phyloP scores from a whole-genome alignment of 1,140 invertebrate species.

The Drosophila busckii region DNA sequence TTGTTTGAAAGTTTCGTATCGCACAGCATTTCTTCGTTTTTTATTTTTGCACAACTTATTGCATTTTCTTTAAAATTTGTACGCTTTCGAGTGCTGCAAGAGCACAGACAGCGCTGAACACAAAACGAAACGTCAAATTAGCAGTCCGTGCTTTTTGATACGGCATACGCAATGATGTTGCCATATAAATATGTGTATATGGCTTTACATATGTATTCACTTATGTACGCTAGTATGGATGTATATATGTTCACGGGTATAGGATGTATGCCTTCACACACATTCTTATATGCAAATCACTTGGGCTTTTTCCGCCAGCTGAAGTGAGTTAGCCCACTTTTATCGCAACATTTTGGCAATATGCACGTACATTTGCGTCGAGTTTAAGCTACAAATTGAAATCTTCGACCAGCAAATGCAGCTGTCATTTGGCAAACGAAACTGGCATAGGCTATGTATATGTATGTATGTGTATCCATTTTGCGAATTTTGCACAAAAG shows the following conservation, averaged over 20 bases:
- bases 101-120: conserved; percentile 29
- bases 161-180: conserved; percentile 58
- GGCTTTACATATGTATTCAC: conserved; percentile 28
- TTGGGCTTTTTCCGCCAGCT: no score
- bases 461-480: conserved; percentile 20
- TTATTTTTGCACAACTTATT: conserved; percentile 19
- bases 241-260: conserved; percentile 18
- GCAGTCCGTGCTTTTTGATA: conserved; percentile 44
- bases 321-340: no score
- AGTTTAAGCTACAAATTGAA: no score
- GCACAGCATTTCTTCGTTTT: neutral
- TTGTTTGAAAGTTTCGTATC: neutral
- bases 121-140: conserved; percentile 51
- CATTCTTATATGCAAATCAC: conserved; percentile 1
- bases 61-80: conserved; percentile 21
- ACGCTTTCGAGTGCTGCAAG: conserved; percentile 22
- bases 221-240: conserved; percentile 38
- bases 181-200: conserved; percentile 53
- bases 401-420: conserved; percentile 27
- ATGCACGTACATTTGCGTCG: conserved; percentile 5
- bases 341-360: neutral
- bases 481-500: conserved; percentile 2
- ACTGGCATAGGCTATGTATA: conserved; percentile 26
- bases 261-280: conserved; percentile 6
- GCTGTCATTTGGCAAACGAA: conserved; percentile 32